Evolutionary conservation across 64 coral and sea anemone species (phyloP), one percentile per base, ranked within the genome.

Genomic region (Stylophora pistillata): DNA sequence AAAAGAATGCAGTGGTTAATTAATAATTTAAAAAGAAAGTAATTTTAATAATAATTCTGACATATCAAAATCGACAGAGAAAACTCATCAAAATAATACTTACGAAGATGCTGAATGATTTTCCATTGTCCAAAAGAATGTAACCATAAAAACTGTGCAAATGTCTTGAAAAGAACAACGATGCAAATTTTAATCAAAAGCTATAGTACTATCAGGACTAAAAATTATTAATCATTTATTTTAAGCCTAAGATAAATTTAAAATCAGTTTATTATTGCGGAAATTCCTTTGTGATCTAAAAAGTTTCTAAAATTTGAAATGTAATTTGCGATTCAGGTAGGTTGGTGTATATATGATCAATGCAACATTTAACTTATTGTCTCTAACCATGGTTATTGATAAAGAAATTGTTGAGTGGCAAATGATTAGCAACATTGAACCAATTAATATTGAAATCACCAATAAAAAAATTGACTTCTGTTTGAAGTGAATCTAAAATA

Each of bases 311-410:
- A 77, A 86, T 69, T 70, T 91, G 79, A 76, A 73, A 74, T 52
- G 53, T 74, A 68, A 76, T 60, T 75, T 85, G 55, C 34, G 81
- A 85, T 76, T 91, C 70, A 64, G 89, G 72, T 33, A 91, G 57
- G 74, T 85, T 86, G 47, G 89, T 91, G 81, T 91, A 86, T 74
- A 91, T 86, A 78, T 91, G 72, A 73, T 88, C 86, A 77, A 88
- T 58, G 55, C 55, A 88, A 31, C 72, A 76, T 86, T 69, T 62
- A 73, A 91, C 81, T 65, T 86, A 62, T 74, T 86, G 89, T 77
- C 89, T 77, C 47, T 91, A 91, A 86, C 72, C 72, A 77, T 86
- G 33, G 63, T 91, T 23, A 61, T 47, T 85, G 30, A 91, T 74
- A 65, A 91, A 86, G 30, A 91, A 91, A 54, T 91, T 91, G 74